Evolutionary conservation across 2,888 invertebrate genomes (phyloP), one percentile per base, ranked within the genome.

Genomic region (Acanthacorydalis orientalis): DNA sequence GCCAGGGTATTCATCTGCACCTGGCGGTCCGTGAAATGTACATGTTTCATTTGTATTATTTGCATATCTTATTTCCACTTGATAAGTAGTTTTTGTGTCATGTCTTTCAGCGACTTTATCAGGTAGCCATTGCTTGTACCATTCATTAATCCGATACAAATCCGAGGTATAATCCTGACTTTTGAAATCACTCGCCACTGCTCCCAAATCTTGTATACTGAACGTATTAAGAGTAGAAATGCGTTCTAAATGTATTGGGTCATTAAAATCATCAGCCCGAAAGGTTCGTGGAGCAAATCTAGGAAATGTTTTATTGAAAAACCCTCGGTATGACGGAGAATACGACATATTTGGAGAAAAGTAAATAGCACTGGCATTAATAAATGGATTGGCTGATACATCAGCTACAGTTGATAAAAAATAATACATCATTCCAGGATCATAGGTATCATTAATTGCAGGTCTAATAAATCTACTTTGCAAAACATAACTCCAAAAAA

Each of bases 371-470:
- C 91, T 91, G 47, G 92, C 87, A 60, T 93, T 93, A 52, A 93
- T 84, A 55, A 84, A 83, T 0, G 86, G 84, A 66, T 92, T 95
- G 0, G 93, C 78, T 0, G 95, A 86, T 0, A 97, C 88, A 64
- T 97, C 96, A 0, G 97, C 93, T 1, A 93, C 87, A 0, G 91
- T 84, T 0, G 95, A 93, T 40, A 96, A 68, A 61, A 93, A 92
- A 60, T 92, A 92, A 61, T 96, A 96, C 90, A 95, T 91, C 83
- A 97, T 89, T 47, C 96, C 96, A 0, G 96, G 96, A 67, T 96
- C 95, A 56, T 90, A 89, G 0, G 90, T 88, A 58, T 90, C 89
- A 60, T 89, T 90, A 16, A 87, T 88, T 1, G 87, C 88, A 0
- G 90, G 90, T 31, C 90, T 72, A 54, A 90, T 90, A 57, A 90